A percentile compares a stretch with the other conserved stretches of the same genome.
Conservation (phyloP, 2,888 invertebrate species). For the Diadegma fenestrale region DNA sequence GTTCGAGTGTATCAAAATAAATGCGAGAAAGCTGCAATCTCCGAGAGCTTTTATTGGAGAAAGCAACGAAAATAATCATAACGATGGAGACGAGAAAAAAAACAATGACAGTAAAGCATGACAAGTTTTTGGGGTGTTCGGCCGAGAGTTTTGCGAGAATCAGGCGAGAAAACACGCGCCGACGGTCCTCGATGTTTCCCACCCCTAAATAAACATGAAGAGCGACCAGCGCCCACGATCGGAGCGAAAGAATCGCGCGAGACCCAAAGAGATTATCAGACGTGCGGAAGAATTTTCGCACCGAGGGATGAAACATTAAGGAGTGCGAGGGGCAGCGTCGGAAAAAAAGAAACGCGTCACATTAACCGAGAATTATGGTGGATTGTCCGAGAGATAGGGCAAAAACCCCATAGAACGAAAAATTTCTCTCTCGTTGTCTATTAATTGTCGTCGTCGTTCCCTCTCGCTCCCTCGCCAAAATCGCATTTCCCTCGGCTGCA, state of each 20-base stretch:
- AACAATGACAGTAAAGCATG: neutral
- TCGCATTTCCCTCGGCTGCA: conserved; percentile 41
- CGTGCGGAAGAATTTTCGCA: conserved; percentile 69
- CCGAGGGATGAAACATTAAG: conserved; percentile 34
- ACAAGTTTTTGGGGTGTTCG: neutral
- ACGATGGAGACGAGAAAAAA: neutral
- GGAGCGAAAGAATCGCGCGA: too few species aligned
- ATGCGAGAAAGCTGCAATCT: conserved; percentile 80
- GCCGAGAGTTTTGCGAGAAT: neutral
- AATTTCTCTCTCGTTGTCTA: conserved; percentile 80
- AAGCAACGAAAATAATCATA: neutral
- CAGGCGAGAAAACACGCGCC: conserved; percentile 25
- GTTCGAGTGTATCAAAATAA: conserved; percentile 80
- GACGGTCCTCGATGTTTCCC: conserved; percentile 18
- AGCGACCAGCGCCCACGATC: conserved; percentile 40
- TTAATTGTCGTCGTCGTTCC: conserved; percentile 74
- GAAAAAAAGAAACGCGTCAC: conserved; percentile 78
- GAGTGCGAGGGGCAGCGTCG: conserved; percentile 53
- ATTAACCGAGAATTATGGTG: conserved; percentile 83
- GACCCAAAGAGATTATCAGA: conserved; percentile 82
- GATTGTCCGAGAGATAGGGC: conserved; percentile 73
- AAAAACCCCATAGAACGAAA: too few species aligned
- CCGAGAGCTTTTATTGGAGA: conserved; percentile 79
- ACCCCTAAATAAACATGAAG: neutral
- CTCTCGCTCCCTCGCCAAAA: neutral